phyloP scores from a whole-genome alignment of 2,797 vertebrate genomes.

The Sebastiscus albofasciatus region DNA sequence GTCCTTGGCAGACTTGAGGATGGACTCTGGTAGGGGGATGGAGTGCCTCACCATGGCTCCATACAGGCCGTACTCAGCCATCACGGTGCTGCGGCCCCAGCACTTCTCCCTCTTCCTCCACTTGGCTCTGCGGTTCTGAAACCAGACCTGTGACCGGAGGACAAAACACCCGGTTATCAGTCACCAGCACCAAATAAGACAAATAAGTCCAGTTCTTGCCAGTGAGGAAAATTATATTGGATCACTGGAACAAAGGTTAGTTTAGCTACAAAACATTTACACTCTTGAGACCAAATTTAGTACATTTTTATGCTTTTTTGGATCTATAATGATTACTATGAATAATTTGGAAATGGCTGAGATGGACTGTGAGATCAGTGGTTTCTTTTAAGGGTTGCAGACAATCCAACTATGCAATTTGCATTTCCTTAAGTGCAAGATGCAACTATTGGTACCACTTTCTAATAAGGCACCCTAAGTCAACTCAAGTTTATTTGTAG shows the following conservation, averaged over 20 bases:
- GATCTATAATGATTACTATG: neutral
- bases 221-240: neutral
- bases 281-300: neutral
- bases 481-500: too few relatives aligned
- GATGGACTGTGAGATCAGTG: neutral
- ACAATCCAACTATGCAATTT: neutral
- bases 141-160: slow-evolving; percentile 90
- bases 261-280: neutral
- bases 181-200: neutral
- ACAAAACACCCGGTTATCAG: neutral
- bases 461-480: neutral
- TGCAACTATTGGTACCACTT: neutral
- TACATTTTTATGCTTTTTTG: neutral
- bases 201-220: neutral
- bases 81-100: slow-evolving; percentile 98
- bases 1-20: slow-evolving; percentile 98
- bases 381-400: neutral
- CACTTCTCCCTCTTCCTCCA: slow-evolving; percentile 99
- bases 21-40: slow-evolving; percentile 97
- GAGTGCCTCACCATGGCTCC: slow-evolving; percentile 99
- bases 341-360: neutral
- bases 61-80: slow-evolving; percentile 97
- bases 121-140: slow-evolving; percentile 98
- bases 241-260: neutral
- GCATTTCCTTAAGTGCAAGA: neutral